A percentile compares a stretch with the other conserved stretches of the same genome.
phyloP scores from a whole-genome alignment of 1,140 invertebrate species.

The Intoshia linei region DNA sequence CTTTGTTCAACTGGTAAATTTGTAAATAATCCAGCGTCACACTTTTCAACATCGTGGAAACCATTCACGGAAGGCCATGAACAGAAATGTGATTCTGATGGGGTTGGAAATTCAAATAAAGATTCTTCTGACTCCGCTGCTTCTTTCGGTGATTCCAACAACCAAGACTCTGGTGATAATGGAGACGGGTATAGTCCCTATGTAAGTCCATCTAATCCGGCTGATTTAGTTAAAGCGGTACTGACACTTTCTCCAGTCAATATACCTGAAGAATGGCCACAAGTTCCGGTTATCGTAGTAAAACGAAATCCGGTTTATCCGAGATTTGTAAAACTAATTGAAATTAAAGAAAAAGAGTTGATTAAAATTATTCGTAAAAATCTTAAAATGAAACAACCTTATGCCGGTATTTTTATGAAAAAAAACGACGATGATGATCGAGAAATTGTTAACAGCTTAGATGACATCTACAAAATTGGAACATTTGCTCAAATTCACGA shows the following conservation, averaged over 20 bases:
- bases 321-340: constrained; percentile 79
- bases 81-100: background rate
- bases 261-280: constrained; percentile 79
- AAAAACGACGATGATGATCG: constrained; percentile 55
- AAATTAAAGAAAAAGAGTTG: constrained; percentile 50
- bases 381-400: constrained; percentile 73
- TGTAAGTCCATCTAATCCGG: background rate
- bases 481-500: constrained; percentile 92
- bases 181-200: background rate
- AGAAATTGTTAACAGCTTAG: constrained; percentile 47
- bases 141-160: background rate
- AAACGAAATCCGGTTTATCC: constrained; percentile 78
- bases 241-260: constrained; percentile 30
- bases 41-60: too few species aligned
- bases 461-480: constrained; percentile 59
- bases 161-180: background rate
- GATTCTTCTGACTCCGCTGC: background rate
- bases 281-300: constrained; percentile 68
- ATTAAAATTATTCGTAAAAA: constrained; percentile 65
- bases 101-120: background rate
- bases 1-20: too few species aligned
- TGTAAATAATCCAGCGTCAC: too few species aligned
- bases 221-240: background rate
- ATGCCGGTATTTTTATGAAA: constrained; percentile 80
- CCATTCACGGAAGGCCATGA: background rate